Evolutionary conservation across 2,113 vertebrate genomes (phyloP).

Genomic region (Dascyllus trimaculatus): DNA sequence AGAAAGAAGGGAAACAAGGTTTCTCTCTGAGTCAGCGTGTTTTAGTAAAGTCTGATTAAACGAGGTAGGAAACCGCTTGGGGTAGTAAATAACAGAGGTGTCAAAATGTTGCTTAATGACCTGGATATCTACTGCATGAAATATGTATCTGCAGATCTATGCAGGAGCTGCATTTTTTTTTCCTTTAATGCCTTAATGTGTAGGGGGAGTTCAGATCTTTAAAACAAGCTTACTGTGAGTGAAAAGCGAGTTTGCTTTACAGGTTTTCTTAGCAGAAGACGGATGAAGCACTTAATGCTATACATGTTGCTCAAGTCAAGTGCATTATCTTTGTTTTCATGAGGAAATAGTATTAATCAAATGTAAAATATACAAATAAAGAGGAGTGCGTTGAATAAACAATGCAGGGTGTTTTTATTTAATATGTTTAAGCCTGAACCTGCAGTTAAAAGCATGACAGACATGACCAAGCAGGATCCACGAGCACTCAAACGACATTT

Average conservation of each 20-base stretch:
- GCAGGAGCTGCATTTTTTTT: constrained; percentile 39
- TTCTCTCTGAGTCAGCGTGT: constrained; percentile 77
- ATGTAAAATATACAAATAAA: no score
- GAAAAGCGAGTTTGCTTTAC: neutral
- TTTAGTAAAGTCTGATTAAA: constrained; percentile 80
- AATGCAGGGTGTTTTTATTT: neutral
- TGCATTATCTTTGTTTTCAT: neutral
- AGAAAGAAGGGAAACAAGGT: constrained; percentile 58
- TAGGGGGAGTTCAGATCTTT: constrained; percentile 42
- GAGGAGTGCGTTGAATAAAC: neutral
- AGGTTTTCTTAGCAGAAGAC: neutral
- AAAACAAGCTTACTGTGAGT: constrained; percentile 32
- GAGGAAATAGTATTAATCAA: constrained; percentile 7
- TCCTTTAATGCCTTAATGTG: constrained; percentile 52
- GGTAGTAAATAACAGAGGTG: constrained; percentile 80
- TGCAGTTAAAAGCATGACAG: no score
- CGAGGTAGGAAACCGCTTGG: constrained; percentile 66
- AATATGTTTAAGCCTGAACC: no score
- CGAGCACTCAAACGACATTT: no score
- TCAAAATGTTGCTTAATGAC: constrained; percentile 81
- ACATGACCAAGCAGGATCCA: no score
- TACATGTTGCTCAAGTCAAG: neutral
- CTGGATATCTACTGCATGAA: constrained; percentile 73
- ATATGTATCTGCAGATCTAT: constrained; percentile 68
- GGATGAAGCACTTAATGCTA: neutral